Base-by-base conservation (phyloP, 2,113 vertebrate genomes). In the Prunella himalayana region DNA sequence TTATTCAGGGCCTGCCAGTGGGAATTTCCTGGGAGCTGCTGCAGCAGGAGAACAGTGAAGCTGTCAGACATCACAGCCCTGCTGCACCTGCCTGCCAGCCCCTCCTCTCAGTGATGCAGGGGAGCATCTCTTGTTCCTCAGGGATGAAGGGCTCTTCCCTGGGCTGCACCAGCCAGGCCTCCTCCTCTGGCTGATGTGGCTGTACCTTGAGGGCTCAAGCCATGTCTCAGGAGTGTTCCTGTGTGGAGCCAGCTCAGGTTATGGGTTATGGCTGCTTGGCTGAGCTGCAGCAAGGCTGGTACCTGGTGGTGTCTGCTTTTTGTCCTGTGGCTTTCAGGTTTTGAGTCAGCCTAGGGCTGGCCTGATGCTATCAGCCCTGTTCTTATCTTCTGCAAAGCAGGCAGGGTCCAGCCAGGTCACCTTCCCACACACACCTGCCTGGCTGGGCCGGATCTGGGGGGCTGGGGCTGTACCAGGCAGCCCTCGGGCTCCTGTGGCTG, bases 341-440 rank as follows among this genome's bases (percentile, higher is more conserved):
- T 63, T 53, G 82, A 77, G 30, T 77, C 88, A 17, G 16, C 54
- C 2, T 1, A 21, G 77, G 61, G 53, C 45, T 65, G 86, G 63
- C 45, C 35, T 1, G 21, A 45, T 59, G 76, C 72, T 88, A 73
- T 92, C 92, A 24, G 3, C 3, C 0, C 51, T 23, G 33, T 30
- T 59, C 82, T 93, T 86, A 87, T 91, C 92, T 70, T 10, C 54
- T 77, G 82, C 63, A 80, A 19, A 60, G 90, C 78, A n/a, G 60
- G 66, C 85, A 42, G 64, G 85, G 63, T 25, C 70, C 12, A 4
- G 70, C 71, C 71, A 25, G 92, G 94, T 86, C 76, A 86, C 82
- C 88, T 94, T 92, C 66, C 69, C 81, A 33, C 15, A 39, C 35
- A 7, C 13, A 17, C 28, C 61, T 54, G 72, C 59, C 81, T 80